phyloP scores from a whole-genome alignment of 2,888 invertebrate species.

The Ectemnius continuus region DNA sequence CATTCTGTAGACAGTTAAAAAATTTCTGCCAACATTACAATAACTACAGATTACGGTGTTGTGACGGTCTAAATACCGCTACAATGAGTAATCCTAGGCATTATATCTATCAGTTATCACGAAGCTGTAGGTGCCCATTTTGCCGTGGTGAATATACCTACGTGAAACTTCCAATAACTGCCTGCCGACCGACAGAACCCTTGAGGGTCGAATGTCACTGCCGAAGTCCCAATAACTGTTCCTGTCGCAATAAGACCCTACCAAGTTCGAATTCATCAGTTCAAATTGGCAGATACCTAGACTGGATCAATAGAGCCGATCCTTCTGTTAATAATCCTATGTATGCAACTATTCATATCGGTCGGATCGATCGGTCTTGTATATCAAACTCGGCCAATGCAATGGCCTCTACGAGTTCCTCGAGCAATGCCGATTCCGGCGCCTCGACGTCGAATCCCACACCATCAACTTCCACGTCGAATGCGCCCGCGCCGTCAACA shows the following conservation, averaged over 20 bases:
- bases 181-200: constrained; percentile 63
- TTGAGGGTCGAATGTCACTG: constrained; percentile 68
- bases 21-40: constrained; percentile 70
- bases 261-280: constrained; percentile 69
- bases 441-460: constrained; percentile 67
- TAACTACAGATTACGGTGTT: constrained; percentile 66
- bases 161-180: constrained; percentile 63
- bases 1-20: constrained; percentile 67
- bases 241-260: constrained; percentile 64
- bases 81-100: constrained; percentile 65
- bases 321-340: constrained; percentile 72
- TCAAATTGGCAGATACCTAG: constrained; percentile 68
- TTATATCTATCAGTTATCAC: constrained; percentile 72
- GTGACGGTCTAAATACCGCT: constrained; percentile 53
- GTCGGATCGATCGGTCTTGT: constrained; percentile 66
- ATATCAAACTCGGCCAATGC: constrained; percentile 56
- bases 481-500: constrained; percentile 70
- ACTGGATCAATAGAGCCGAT: constrained; percentile 62
- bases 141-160: constrained; percentile 71
- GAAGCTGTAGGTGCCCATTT: constrained; percentile 69
- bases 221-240: constrained; percentile 65
- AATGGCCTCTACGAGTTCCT: constrained; percentile 32
- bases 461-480: constrained; percentile 53
- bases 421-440: constrained; percentile 73
- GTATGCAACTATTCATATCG: constrained; percentile 71